A percentile compares a stretch with the other conserved stretches of the same genome.
Conservation (phyloP, 2,888 invertebrate species). For the Nemotelus nigrinus region DNA sequence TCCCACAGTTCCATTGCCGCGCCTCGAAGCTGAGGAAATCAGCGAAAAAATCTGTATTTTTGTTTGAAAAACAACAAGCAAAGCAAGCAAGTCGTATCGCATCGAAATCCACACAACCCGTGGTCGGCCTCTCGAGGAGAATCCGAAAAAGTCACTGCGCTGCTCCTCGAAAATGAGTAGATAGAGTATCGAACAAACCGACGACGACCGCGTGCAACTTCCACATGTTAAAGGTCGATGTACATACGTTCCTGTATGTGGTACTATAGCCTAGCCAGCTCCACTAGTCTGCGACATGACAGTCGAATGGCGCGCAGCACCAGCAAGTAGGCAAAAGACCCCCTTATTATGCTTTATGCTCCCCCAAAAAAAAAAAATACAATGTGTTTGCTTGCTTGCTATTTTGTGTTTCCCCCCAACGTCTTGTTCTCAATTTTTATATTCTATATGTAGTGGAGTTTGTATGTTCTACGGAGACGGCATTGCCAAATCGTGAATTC, state of each 20-base stretch:
- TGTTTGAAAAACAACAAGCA: constrained; percentile 31
- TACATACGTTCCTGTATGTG: constrained; percentile 33
- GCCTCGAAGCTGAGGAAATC: constrained; percentile 13
- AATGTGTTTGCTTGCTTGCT: too few relatives aligned
- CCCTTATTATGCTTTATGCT: too few relatives aligned
- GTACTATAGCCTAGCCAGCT: too few relatives aligned
- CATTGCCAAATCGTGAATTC: too few relatives aligned
- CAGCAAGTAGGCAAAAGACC: constrained; percentile 1
- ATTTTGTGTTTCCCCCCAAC: too few relatives aligned
- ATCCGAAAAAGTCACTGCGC: constrained; percentile 42
- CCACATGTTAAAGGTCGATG: constrained; percentile 44
- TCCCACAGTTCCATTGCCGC: not conserved
- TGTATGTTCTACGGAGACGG: too few relatives aligned
- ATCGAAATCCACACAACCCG: not conserved
- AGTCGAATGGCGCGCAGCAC: constrained; percentile 14
- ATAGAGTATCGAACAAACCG: constrained; percentile 38
- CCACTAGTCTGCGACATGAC: not conserved
- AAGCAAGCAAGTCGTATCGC: not conserved
- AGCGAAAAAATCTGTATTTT: constrained; percentile 15
- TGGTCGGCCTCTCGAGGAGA: constrained; percentile 27
- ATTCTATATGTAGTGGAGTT: too few relatives aligned
- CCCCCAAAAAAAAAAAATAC: too few relatives aligned
- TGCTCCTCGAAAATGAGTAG: not conserved
- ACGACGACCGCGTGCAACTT: constrained; percentile 46
- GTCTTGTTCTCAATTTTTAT: too few relatives aligned